Base-by-base conservation (phyloP, 2,888 invertebrate species). In the Andrena minutula region DNA sequence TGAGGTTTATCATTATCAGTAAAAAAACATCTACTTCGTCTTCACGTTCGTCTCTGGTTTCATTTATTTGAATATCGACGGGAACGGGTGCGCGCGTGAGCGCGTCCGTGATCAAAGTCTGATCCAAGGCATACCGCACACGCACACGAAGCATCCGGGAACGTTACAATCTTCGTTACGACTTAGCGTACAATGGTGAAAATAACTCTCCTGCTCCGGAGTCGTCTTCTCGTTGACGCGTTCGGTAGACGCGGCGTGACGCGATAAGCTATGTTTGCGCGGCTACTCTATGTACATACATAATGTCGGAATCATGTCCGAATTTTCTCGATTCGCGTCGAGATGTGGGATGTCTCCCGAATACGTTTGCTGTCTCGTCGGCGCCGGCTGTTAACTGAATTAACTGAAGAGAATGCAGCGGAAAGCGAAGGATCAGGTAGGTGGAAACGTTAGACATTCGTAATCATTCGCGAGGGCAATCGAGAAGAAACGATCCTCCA, bases 11-110 rank as follows among this genome's bases (percentile, higher is more conserved):
- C 51, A 23, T 28, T 7, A 32, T 12, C 32, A 32, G 51, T 75
- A 41, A 75, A 28, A 12, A 16, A 0, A 58, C 12, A 41, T 7
- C 3, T 1, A 51, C 28, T 47, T 49, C 16, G 4, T 10, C 23
- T 51, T 65, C 47, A 4, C 16, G 58, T 74, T 66, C 53, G 35
- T 69, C 77, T 82, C 71, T 26, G 12, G 49, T 78, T 84, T 86
- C 83, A 85, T 86, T 89, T 83, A 83, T 88, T 88, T 83, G 65
- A 88, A 83, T 77, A 77, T 81, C 66, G 75, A 82, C 82, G 81
- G 71, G 83, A 78, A 83, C 49, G 49, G 16, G 32, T n/a, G 5
- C 23, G 66, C 12, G 30, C 28, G 20, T 16, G 32, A 7, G 20
- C 12, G 23, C 72, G 26, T n/a, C 51, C n/a, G 51, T 30, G 20